Evolutionary conservation across 1,140 invertebrate genomes (phyloP).

Genomic region (Heliconius eleuchia): DNA sequence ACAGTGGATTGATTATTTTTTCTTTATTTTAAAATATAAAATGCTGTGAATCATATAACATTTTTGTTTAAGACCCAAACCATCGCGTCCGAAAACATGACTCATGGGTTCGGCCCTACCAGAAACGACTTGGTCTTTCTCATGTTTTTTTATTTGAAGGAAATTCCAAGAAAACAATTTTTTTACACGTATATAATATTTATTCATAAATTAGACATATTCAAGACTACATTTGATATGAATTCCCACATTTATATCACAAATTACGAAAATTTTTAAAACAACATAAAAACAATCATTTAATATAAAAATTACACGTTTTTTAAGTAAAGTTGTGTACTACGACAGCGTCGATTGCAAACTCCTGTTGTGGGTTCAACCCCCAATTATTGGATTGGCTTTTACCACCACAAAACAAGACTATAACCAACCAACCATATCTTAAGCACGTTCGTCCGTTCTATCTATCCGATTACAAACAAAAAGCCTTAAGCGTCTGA

Average conservation of each 20-base stretch:
- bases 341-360: too few species aligned
- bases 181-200: background rate
- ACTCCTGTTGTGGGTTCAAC: too few species aligned
- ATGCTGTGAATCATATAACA: background rate
- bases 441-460: slow-evolving; percentile 1
- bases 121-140: slow-evolving; percentile 10
- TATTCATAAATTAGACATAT: background rate
- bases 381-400: too few species aligned
- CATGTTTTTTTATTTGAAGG: slow-evolving; percentile 14
- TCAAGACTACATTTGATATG: too few species aligned
- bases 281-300: too few species aligned
- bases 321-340: too few species aligned
- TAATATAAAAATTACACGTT: too few species aligned
- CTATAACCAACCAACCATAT: background rate
- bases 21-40: background rate
- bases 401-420: background rate
- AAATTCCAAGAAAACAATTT: background rate
- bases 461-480: slow-evolving; percentile 11
- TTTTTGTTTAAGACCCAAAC: background rate
- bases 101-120: slow-evolving; percentile 14
- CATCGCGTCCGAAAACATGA: background rate
- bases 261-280: too few species aligned
- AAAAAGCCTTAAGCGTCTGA: slow-evolving; percentile 10
- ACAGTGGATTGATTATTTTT: background rate
- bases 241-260: too few species aligned